These are phyloP conservation scores for Drosophila helvetica DNA, from an alignment of 2,888 invertebrate species.

Conservation along the genomic window DNA sequence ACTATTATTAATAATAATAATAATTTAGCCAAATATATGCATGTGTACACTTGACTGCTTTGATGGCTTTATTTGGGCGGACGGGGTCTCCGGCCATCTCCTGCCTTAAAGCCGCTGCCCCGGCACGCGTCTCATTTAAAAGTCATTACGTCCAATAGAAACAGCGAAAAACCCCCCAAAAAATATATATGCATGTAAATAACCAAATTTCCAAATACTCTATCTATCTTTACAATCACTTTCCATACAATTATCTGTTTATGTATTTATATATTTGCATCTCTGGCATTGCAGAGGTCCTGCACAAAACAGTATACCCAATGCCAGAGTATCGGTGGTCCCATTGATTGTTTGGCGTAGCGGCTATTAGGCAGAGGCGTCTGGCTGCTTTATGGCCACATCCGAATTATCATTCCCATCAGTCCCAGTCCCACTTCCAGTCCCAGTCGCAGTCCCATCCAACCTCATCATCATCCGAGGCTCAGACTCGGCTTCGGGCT, in stretches of 20 bases:
- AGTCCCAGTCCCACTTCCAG: not conserved
- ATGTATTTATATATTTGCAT: too few relatives aligned
- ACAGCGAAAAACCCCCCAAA: slow-evolving; percentile 3
- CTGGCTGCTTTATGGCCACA: too few relatives aligned
- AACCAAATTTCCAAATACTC: too few relatives aligned
- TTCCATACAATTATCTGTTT: too few relatives aligned
- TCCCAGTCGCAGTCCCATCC: too few relatives aligned
- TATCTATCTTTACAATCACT: too few relatives aligned
- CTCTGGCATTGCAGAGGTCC: not conserved
- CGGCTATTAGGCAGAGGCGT: not conserved
- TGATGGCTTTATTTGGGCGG: slow-evolving; percentile 7
- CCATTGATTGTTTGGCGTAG: not conserved
- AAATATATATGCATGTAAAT: not conserved
- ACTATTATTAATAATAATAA: slow-evolving; percentile 72
- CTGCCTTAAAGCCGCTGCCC: not conserved
- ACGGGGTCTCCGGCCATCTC: not conserved
- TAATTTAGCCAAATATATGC: slow-evolving; percentile 58
- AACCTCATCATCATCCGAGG: not conserved
- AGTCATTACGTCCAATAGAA: slow-evolving; percentile 73
- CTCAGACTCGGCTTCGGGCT: slow-evolving; percentile 2
- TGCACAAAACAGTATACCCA: not conserved
- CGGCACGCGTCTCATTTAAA: slow-evolving; percentile 75
- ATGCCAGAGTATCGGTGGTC: not conserved
- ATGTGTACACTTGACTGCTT: not conserved
- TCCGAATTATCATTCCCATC: not conserved